These are phyloP conservation scores for Chalcosyrphus nemorum DNA, from an alignment of 2,888 invertebrate genomes.

Conservation along the genomic window DNA sequence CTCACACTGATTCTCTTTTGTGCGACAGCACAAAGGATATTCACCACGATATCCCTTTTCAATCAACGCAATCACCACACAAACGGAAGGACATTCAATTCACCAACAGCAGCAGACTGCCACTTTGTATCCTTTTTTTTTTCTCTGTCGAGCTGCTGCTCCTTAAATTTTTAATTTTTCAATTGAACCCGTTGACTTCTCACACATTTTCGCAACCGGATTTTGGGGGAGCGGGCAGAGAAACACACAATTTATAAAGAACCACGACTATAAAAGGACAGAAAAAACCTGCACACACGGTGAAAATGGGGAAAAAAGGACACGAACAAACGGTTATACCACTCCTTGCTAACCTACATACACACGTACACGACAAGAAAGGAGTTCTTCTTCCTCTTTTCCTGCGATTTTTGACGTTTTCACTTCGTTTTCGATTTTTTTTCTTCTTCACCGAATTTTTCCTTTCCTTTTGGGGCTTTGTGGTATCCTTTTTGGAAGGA, in stretches of 20 bases:
- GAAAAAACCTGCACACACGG: conserved; percentile 38
- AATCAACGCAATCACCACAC: conserved; percentile 6
- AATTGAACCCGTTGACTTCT: conserved; percentile 4
- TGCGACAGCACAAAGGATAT: conserved; percentile 13
- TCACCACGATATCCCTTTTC: conserved; percentile 36
- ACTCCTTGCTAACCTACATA: conserved; percentile 70
- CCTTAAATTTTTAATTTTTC: conserved; percentile 43
- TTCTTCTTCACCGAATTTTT: not conserved
- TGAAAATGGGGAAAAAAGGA: conserved; percentile 43
- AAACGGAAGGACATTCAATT: conserved; percentile 11
- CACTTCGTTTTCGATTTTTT: conserved; percentile 4
- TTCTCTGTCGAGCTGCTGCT: conserved; percentile 7
- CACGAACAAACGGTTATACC: conserved; percentile 62
- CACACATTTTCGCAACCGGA: not conserved
- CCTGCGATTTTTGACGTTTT: conserved; percentile 18
- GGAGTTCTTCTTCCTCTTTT: conserved; percentile 36
- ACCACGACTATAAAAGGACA: conserved; percentile 19
- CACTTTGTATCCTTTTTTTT: conserved; percentile 22
- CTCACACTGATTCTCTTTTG: not conserved
- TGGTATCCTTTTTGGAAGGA: no score
- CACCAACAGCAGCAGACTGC: not conserved
- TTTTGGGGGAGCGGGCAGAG: not conserved
- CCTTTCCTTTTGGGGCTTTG: no score
- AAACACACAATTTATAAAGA: conserved; percentile 8
- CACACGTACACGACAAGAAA: conserved; percentile 31